These are phyloP conservation scores for Acrossocheilus fasciatus DNA, from an alignment of 2,797 vertebrate species.

Conservation along the genomic window DNA sequence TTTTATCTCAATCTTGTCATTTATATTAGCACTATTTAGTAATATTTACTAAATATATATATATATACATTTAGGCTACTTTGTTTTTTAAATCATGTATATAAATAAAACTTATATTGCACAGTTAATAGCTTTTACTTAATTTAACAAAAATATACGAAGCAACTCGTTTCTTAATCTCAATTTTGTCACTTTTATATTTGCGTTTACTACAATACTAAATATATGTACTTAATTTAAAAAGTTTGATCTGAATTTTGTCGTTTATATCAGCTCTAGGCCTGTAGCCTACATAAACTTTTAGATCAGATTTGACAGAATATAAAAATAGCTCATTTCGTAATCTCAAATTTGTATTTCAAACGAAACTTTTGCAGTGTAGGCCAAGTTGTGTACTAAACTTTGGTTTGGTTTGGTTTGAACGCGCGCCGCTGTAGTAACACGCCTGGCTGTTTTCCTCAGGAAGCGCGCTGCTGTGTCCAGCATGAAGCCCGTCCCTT, in stretches of 20 bases:
- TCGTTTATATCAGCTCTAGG: neutral
- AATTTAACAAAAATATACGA: neutral
- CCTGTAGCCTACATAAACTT: neutral
- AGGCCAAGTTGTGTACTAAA: neutral
- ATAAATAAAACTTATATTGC: too few species aligned
- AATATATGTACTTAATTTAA: neutral
- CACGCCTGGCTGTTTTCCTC: conserved; percentile 8
- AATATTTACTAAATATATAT: neutral
- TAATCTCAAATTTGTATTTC: neutral
- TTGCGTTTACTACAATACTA: neutral
- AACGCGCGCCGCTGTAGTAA: neutral
- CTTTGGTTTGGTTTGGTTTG: neutral
- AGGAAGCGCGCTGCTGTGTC: conserved; percentile 33
- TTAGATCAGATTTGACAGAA: neutral
- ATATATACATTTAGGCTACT: neutral
- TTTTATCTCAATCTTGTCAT: neutral
- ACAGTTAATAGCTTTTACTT: neutral
- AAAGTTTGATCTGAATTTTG: neutral
- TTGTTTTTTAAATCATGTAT: too few species aligned
- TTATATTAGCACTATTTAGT: neutral
- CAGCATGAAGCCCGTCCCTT: conserved; percentile 77
- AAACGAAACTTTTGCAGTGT: neutral
- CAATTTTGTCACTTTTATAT: neutral
- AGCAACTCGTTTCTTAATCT: neutral
- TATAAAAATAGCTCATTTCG: neutral